phyloP scores from a whole-genome alignment of 2,888 invertebrate genomes.

The Cheilosia urbana region DNA sequence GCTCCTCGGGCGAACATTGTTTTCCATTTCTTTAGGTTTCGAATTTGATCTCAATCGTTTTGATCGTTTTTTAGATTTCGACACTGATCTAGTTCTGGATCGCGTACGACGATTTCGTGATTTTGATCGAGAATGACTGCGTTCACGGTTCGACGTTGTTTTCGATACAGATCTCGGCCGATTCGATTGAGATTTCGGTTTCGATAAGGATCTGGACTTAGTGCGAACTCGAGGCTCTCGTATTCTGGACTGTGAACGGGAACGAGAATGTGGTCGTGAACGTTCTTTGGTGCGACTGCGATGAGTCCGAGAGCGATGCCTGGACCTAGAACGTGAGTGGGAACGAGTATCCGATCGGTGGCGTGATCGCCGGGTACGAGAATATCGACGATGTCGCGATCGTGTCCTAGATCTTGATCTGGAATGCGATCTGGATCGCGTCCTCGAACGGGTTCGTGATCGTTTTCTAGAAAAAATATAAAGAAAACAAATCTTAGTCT shows the following conservation, averaged over 20 bases:
- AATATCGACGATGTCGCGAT: slow-evolving; percentile 66
- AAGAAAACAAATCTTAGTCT: not conserved
- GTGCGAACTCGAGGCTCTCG: slow-evolving; percentile 43
- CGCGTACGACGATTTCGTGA: slow-evolving; percentile 32
- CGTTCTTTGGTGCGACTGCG: slow-evolving; percentile 76
- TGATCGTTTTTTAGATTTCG: slow-evolving; percentile 17
- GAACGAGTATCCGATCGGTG: slow-evolving; percentile 81
- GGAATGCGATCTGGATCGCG: slow-evolving; percentile 76
- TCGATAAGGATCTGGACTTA: slow-evolving; percentile 45
- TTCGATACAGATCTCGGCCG: slow-evolving; percentile 47
- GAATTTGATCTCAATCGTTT: slow-evolving; percentile 33
- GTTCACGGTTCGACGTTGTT: slow-evolving; percentile 67
- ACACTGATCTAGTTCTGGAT: slow-evolving; percentile 38
- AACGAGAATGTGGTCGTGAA: slow-evolving; percentile 77
- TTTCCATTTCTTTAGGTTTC: slow-evolving; percentile 1
- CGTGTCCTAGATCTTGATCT: slow-evolving; percentile 75
- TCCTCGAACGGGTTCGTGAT: slow-evolving; percentile 75
- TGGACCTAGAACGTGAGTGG: slow-evolving; percentile 80
- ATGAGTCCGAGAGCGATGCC: slow-evolving; percentile 82
- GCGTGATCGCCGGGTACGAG: slow-evolving; percentile 78
- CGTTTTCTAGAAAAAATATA: slow-evolving; percentile 75
- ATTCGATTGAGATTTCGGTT: slow-evolving; percentile 47
- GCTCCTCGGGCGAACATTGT: slow-evolving; percentile 13
- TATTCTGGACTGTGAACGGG: slow-evolving; percentile 75
- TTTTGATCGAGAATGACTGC: slow-evolving; percentile 70